These are phyloP conservation scores for Falco biarmicus DNA, from an alignment of 2,797 vertebrate species.

Conservation along the genomic window DNA sequence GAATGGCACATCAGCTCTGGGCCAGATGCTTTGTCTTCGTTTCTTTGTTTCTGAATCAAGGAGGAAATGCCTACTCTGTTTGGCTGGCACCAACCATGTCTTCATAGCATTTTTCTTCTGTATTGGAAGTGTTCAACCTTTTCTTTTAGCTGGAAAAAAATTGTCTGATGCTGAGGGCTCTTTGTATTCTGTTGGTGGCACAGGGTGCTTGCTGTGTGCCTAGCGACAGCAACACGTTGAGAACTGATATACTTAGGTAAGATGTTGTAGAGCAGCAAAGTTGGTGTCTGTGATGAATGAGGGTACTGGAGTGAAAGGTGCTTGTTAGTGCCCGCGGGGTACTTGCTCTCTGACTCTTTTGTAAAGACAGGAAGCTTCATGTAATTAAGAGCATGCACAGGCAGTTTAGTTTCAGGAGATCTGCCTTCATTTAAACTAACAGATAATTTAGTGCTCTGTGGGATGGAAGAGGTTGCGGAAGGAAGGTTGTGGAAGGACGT, in stretches of 20 bases:
- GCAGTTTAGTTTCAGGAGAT: not conserved
- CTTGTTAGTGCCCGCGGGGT: not conserved
- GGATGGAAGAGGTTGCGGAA: not conserved
- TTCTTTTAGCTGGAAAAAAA: not conserved
- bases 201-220: accelerated
- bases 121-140: not conserved
- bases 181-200: accelerated
- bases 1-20: too few relatives aligned
- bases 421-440: not conserved
- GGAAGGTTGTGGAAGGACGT: not conserved
- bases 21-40: too few relatives aligned
- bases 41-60: not conserved
- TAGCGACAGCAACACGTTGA: accelerated
- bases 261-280: accelerated
- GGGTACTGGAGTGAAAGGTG: not conserved
- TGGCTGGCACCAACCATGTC: not conserved
- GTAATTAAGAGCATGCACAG: not conserved
- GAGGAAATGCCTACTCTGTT: not conserved
- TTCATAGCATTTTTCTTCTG: not conserved
- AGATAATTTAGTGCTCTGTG: accelerated
- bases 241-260: accelerated
- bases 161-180: accelerated
- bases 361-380: not conserved
- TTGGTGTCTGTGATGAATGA: not conserved
- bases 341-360: not conserved